Percentiles rank a stretch among this genome's conserved stretches.
Evolutionary conservation across 2,113 vertebrate genomes (phyloP).

Genomic region (Sus scrofa): T2T-Sscrofa CM000824.6:225675001-225675500

Average conservation of each 20-base stretch:
- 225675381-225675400: not conserved
- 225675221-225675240: not conserved
- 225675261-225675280: not conserved
- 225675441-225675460: not conserved
- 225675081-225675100: not conserved
- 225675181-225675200: not conserved
- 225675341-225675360: not conserved
- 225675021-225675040: not conserved
- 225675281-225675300: not conserved
- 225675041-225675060: not conserved
- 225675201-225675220: not conserved
- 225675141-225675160: not conserved
- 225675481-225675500: not conserved
- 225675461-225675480: not conserved
- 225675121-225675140: not conserved
- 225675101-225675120: not conserved
- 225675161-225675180: not conserved
- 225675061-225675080: not conserved
- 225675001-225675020: rapidly evolving
- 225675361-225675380: not conserved
- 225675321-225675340: not conserved
- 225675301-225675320: not conserved
- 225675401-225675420: not conserved
- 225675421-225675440: not conserved
- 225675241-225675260: not conserved